phyloP scores from a whole-genome alignment of 2,797 vertebrate species.

The Cuculus canorus region DNA sequence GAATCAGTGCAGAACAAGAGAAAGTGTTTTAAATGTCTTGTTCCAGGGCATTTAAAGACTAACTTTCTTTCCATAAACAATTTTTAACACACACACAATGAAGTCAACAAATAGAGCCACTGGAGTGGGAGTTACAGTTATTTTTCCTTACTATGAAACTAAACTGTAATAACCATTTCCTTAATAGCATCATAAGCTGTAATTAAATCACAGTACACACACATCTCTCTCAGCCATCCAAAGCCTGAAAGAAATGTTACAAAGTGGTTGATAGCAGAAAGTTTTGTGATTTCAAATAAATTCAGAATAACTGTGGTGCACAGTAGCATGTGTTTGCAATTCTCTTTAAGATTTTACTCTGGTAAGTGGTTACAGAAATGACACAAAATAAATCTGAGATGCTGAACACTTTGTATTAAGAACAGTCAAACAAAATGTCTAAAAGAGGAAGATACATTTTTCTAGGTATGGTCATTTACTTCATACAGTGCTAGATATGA shows the following conservation, averaged over 20 bases:
- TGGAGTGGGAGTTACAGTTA: neutral
- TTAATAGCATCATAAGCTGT: neutral
- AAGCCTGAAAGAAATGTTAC: neutral
- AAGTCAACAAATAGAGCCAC: neutral
- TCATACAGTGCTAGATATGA: neutral
- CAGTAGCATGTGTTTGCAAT: neutral
- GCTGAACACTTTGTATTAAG: neutral
- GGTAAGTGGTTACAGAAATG: neutral
- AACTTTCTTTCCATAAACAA: neutral
- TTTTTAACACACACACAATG: neutral
- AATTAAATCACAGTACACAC: neutral
- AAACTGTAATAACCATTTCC: neutral
- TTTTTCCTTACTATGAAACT: neutral
- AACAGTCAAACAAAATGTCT: neutral
- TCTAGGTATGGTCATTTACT: neutral
- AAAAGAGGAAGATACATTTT: neutral
- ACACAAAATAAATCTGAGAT: neutral
- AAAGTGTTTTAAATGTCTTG: neutral
- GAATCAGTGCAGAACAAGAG: neutral
- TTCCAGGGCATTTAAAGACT: neutral
- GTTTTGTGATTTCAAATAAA: neutral
- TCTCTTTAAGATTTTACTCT: neutral
- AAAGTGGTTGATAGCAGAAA: neutral
- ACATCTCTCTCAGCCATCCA: neutral
- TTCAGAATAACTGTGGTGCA: neutral